Percentiles rank a stretch among this genome's conserved stretches.
These are phyloP conservation scores for Teleopsis dalmanni DNA, from an alignment of 1,140 invertebrate genomes.

Conservation along the genomic window DNA sequence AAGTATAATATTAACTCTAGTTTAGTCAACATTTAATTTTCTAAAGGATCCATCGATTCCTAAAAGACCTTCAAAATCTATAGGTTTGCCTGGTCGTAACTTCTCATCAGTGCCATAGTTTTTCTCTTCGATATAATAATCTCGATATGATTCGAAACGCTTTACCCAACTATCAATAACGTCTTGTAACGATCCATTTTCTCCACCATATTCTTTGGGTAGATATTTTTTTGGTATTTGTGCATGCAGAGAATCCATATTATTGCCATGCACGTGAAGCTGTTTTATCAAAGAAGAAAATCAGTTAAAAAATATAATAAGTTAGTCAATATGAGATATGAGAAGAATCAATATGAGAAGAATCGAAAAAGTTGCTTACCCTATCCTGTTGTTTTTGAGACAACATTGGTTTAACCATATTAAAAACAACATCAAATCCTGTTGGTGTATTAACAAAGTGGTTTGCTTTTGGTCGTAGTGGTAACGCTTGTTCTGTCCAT, in stretches of 20 bases:
- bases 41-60: slow-evolving; percentile 58
- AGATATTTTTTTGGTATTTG: slow-evolving; percentile 47
- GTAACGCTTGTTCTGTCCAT: slow-evolving; percentile 48
- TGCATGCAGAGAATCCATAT: slow-evolving; percentile 6
- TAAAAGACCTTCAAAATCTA: slow-evolving; percentile 51
- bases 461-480: slow-evolving; percentile 45
- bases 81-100: slow-evolving; percentile 50
- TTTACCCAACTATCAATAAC: slow-evolving; percentile 30
- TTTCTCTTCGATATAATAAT: slow-evolving; percentile 48
- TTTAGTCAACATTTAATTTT: slow-evolving; percentile 45
- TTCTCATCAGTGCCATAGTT: slow-evolving; percentile 51
- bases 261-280: slow-evolving; percentile 48
- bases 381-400: slow-evolving; percentile 46
- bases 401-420: slow-evolving; percentile 48
- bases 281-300: slow-evolving; percentile 28
- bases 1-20: no score
- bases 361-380: slow-evolving; percentile 22
- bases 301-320: neutral
- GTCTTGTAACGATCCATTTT: slow-evolving; percentile 45
- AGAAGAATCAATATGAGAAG: neutral
- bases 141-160: slow-evolving; percentile 20
- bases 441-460: slow-evolving; percentile 48
- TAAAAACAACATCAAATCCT: slow-evolving; percentile 48
- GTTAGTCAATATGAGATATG: no score
- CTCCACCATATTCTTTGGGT: slow-evolving; percentile 52